Conservation (phyloP, 1,140 invertebrate species). For the Hypothenemus hampei region DNA sequence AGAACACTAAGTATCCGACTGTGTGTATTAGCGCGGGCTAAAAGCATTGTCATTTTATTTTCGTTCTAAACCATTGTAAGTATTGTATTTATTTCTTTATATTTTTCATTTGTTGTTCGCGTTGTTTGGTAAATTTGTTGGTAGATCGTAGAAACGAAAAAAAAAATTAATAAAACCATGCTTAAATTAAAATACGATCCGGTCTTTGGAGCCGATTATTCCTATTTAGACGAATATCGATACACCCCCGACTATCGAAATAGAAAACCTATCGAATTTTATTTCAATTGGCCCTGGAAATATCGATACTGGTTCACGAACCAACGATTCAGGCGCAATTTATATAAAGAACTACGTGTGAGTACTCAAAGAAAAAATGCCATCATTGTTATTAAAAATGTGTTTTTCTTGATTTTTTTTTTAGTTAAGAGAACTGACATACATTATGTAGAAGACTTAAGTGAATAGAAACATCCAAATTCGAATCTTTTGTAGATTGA, state of each 20-base stretch:
- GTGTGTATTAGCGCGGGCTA: slow-evolving; percentile 7
- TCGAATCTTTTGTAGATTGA: too few relatives aligned
- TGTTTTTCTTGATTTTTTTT: slow-evolving; percentile 20
- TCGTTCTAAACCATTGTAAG: not conserved
- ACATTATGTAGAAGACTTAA: slow-evolving; percentile 5
- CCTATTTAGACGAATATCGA: slow-evolving; percentile 13
- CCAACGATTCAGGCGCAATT: slow-evolving; percentile 24
- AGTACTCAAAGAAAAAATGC: slow-evolving; percentile 8
- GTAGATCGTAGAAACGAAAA: not conserved
- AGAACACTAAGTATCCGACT: slow-evolving; percentile 9
- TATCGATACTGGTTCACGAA: slow-evolving; percentile 31
- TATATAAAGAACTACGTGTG: slow-evolving; percentile 28
- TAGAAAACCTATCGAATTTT: slow-evolving; percentile 28
- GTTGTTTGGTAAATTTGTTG: not conserved
- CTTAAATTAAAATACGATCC: slow-evolving; percentile 33
- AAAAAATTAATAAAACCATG: slow-evolving; percentile 24
- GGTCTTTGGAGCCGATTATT: slow-evolving; percentile 26
- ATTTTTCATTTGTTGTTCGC: not conserved
- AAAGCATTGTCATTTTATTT: slow-evolving; percentile 7
- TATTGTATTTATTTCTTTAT: not conserved
- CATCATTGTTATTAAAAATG: not conserved
- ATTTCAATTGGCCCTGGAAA: slow-evolving; percentile 32
- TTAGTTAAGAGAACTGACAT: slow-evolving; percentile 27
- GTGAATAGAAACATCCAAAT: too few relatives aligned
- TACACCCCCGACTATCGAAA: slow-evolving; percentile 29